phyloP scores from a whole-genome alignment of 2,113 vertebrate species.

The Chlorodrepanis virens region DNA sequence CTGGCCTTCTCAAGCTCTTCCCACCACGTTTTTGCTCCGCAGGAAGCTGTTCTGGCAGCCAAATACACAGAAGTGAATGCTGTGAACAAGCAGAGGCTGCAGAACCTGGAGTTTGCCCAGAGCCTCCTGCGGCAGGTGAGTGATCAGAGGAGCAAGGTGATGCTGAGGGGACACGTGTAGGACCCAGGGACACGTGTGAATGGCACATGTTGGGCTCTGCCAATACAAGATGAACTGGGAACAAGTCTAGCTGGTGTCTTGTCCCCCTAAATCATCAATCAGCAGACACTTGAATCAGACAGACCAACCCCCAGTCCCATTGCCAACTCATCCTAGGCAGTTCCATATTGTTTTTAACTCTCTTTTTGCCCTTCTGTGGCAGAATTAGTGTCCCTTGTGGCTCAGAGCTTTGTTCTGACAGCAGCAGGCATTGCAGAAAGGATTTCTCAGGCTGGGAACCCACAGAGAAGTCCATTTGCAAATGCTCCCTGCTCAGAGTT shows the following conservation, averaged over 20 bases:
- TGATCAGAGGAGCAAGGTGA: neutral
- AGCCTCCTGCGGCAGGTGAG: slow-evolving; percentile 89
- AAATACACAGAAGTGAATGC: slow-evolving; percentile 91
- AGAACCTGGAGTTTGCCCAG: slow-evolving; percentile 91
- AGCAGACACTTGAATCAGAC: neutral
- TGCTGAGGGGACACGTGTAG: neutral
- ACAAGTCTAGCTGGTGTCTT: neutral
- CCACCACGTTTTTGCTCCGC: neutral
- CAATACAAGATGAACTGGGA: neutral
- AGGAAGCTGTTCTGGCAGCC: slow-evolving; percentile 89
- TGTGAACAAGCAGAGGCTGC: slow-evolving; percentile 85
- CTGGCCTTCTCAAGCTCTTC: neutral
- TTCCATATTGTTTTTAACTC: neutral
- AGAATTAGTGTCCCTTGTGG: neutral
- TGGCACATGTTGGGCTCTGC: neutral
- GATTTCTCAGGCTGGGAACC: neutral
- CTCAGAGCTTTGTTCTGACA: neutral
- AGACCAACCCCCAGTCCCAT: neutral
- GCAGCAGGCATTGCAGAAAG: neutral
- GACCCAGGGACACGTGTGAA: neutral
- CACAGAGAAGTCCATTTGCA: neutral
- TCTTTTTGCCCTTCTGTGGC: neutral
- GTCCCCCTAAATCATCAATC: neutral
- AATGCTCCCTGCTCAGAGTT: neutral
- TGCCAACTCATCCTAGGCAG: neutral